Percentiles rank a stretch among this genome's conserved stretches.
Conservation (phyloP, 2,797 vertebrate species). For the Rhincodon typus region DNA sequence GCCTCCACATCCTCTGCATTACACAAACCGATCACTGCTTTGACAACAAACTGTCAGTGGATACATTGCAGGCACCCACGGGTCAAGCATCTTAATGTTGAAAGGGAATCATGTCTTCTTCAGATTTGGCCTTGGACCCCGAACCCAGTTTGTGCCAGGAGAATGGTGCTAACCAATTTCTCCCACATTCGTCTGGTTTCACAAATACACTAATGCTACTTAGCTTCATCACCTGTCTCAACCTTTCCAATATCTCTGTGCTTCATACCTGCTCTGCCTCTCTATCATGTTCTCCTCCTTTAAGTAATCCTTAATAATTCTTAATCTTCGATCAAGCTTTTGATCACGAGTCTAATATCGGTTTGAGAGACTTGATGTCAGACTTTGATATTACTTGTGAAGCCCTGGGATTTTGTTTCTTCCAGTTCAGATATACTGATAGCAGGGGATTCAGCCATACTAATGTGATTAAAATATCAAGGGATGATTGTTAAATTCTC, state of each 20-base stretch:
- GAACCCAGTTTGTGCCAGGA: not conserved
- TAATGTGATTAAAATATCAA: no score
- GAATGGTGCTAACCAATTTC: not conserved
- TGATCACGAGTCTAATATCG: not conserved
- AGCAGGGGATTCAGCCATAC: no score
- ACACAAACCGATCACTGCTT: not conserved
- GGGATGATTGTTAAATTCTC: no score
- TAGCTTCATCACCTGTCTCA: not conserved
- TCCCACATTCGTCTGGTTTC: not conserved
- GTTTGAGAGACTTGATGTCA: not conserved
- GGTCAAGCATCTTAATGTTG: not conserved
- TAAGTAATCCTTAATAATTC: not conserved
- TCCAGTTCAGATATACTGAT: no score
- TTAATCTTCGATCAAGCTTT: not conserved
- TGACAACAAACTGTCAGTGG: not conserved
- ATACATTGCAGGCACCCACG: not conserved
- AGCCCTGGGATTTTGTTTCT: not conserved
- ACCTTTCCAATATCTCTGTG: no score
- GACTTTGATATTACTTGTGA: not conserved
- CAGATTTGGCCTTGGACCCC: not conserved
- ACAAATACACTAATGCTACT: not conserved
- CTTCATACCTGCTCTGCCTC: not conserved
- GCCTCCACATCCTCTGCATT: not conserved
- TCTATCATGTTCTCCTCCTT: not conserved
- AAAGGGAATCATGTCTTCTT: not conserved